Base-by-base conservation (phyloP, 2,113 vertebrate species). In the Hippocampus abdominalis region DNA sequence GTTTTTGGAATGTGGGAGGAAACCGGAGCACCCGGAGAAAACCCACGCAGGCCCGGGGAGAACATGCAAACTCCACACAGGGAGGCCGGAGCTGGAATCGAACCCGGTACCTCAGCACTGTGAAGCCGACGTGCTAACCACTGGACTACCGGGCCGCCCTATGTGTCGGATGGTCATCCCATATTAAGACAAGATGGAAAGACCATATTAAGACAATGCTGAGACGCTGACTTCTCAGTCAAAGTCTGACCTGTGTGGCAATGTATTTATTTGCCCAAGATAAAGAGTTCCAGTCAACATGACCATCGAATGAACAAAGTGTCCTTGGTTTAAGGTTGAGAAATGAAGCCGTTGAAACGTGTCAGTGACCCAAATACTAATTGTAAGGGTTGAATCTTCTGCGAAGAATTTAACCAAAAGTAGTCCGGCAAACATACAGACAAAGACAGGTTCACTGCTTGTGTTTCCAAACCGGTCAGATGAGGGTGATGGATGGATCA, bases 161-260 rank as follows among this genome's bases (percentile, higher is more conserved):
- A 46, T 16, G 21, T 69, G 62, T 78, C 74, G 84, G 83, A 87
- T 76, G 73, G 23, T 16, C 65, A 29, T 85, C 81, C 91, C 89
- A 91, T 92, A 92, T 91, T 90, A 91, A 91, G 90, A 89, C 84
- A 82, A 15, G 85, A 91, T 90, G 90, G 87, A 87, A 89, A 91
- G 90, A 90, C 89, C 92, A 92, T 92, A 92, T 92, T 91, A 92
- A 93, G 91, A 91, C 70, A 86, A 79, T 77, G 79, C 77, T 74
- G 86, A 92, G 87, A 92, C 82, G 81, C 61, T 64, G 84, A 83
- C 80, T 81, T 32, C 60, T 69, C 78, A 80, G 81, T 79, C 68
- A 75, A 86, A 86, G 71, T 74, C 77, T 78, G 81, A 80, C 70
- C 82, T 74, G 76, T 90, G 84, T 74, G 71, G 86, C 53, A 88